Percentiles rank a stretch among this genome's conserved stretches.
These are phyloP conservation scores for Drosophila sechellia DNA, from an alignment of 1,140 invertebrate species.

Conservation along the genomic window DNA sequence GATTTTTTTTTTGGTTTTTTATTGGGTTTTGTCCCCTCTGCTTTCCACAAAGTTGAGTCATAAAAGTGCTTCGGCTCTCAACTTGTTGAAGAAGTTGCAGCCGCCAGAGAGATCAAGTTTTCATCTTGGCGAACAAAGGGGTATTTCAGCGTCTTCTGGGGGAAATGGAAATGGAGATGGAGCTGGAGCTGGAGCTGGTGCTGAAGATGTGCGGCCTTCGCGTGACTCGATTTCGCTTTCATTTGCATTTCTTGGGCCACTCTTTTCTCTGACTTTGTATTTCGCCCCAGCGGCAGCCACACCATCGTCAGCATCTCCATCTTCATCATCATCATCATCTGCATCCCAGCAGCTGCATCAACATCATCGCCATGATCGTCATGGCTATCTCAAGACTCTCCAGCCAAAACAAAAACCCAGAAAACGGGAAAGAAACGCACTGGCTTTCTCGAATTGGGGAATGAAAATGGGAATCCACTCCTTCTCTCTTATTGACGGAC, in stretches of 20 bases:
- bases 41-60: slow-evolving; percentile 54
- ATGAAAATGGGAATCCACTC: slow-evolving; percentile 11
- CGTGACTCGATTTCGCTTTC: slow-evolving; percentile 72
- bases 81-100: slow-evolving; percentile 29
- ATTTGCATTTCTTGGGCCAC: slow-evolving; percentile 60
- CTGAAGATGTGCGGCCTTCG: slow-evolving; percentile 42
- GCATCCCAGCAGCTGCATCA: slow-evolving; percentile 9
- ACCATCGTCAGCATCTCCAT: slow-evolving; percentile 1
- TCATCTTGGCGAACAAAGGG: slow-evolving; percentile 7
- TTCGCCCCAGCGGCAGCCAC: slow-evolving; percentile 11
- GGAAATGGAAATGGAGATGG: slow-evolving; percentile 7
- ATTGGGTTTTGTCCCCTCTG: not conserved
- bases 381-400: slow-evolving; percentile 21
- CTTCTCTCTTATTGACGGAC: slow-evolving; percentile 16
- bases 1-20: not conserved
- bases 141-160: not conserved
- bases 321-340: slow-evolving; percentile 4
- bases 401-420: slow-evolving; percentile 14
- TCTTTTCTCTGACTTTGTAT: slow-evolving; percentile 29
- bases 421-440: slow-evolving; percentile 18
- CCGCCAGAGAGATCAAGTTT: slow-evolving; percentile 44
- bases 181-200: not conserved
- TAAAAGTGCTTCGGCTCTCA: slow-evolving; percentile 26
- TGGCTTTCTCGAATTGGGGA: slow-evolving; percentile 23
- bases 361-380: slow-evolving; percentile 8